Conservation (phyloP, 1,140 invertebrate genomes). For the Drosophila rhopaloa region DNA sequence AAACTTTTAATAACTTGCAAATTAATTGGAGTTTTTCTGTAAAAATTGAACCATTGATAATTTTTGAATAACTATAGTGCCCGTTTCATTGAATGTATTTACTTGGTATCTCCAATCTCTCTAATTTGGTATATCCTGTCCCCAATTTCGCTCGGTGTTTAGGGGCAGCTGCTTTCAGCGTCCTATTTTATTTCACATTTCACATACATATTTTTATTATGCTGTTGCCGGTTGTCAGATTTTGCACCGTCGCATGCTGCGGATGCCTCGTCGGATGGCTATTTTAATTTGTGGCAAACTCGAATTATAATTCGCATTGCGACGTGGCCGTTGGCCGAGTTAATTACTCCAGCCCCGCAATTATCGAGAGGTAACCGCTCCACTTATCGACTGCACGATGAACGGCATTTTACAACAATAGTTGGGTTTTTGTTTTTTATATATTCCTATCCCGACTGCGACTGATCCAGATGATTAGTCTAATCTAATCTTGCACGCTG, state of each 20-base stretch:
- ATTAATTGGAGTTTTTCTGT: too few relatives aligned
- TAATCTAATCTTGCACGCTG: constrained; percentile 79
- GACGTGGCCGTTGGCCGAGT: constrained; percentile 50
- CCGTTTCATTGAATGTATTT: too few relatives aligned
- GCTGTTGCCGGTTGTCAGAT: constrained; percentile 73
- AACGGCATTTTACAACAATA: constrained; percentile 28
- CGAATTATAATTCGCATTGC: constrained; percentile 78
- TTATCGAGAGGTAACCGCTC: constrained; percentile 55
- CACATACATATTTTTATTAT: constrained; percentile 63
- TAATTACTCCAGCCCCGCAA: constrained; percentile 67
- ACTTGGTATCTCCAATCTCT: too few relatives aligned
- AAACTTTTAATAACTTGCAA: too few relatives aligned
- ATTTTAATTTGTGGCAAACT: constrained; percentile 80
- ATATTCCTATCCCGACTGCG: neutral
- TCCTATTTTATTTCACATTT: constrained; percentile 56
- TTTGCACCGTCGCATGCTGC: constrained; percentile 67
- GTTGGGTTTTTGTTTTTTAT: constrained; percentile 5
- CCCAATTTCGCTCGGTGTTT: constrained; percentile 8
- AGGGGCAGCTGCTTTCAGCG: constrained; percentile 40
- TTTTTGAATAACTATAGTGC: too few relatives aligned
- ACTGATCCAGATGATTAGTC: constrained; percentile 71
- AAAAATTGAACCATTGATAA: too few relatives aligned
- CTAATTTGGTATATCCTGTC: too few relatives aligned
- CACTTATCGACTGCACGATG: constrained; percentile 1
- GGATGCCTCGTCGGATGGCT: constrained; percentile 65